These are phyloP conservation scores for Rhinogobio ventralis DNA, from an alignment of 2,797 vertebrate species.

Conservation along the genomic window DNA sequence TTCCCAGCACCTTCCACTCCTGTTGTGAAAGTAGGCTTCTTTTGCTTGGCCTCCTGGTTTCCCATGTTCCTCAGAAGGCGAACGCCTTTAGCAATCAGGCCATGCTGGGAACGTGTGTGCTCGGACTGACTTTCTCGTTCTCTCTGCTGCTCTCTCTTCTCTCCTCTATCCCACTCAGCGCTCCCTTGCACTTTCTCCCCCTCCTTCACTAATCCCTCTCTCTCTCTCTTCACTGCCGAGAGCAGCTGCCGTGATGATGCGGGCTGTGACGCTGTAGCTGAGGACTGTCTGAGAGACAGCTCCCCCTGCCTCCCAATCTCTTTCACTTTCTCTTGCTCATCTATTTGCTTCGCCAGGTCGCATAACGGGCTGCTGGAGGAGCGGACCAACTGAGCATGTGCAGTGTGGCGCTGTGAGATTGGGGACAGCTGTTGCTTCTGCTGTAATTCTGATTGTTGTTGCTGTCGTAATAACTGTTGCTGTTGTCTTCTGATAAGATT, in stretches of 20 bases:
- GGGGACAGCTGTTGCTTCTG: constrained; percentile 70
- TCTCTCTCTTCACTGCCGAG: constrained; percentile 65
- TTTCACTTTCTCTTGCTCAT: constrained; percentile 77
- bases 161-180: constrained; percentile 59
- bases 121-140: constrained; percentile 68
- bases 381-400: constrained; percentile 82
- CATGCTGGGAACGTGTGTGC: constrained; percentile 78
- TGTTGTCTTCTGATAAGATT: constrained; percentile 74
- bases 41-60: constrained; percentile 93
- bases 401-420: constrained; percentile 76
- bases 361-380: constrained; percentile 86
- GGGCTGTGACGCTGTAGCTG: constrained; percentile 65
- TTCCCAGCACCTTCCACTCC: constrained; percentile 75
- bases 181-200: constrained; percentile 56
- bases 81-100: constrained; percentile 79
- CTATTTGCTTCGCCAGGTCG: constrained; percentile 75
- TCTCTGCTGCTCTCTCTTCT: constrained; percentile 61
- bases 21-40: constrained; percentile 77
- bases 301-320: constrained; percentile 74
- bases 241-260: constrained; percentile 74
- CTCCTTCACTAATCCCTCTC: constrained; percentile 64
- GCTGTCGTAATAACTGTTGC: constrained; percentile 62
- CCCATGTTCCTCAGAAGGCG: constrained; percentile 86
- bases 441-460: constrained; percentile 49
- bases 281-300: constrained; percentile 50